Evolutionary conservation across 2,888 invertebrate genomes (phyloP).

Genomic region (Linyphia triangularis): DNA sequence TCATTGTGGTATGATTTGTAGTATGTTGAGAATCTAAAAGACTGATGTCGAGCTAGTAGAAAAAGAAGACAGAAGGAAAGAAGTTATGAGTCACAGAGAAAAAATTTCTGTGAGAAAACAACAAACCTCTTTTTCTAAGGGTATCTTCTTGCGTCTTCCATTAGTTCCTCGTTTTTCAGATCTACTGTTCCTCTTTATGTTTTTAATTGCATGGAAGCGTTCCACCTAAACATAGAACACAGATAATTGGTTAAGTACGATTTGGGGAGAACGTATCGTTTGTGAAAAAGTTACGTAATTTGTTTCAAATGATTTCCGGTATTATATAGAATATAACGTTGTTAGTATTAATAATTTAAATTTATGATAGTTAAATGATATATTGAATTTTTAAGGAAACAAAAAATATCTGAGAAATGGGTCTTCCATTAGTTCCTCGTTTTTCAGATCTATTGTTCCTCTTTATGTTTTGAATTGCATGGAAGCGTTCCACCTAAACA

Average conservation of each 20-base stretch:
- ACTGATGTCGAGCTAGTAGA: not conserved
- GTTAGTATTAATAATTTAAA: no score
- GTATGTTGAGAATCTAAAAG: constrained; percentile 13
- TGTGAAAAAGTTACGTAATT: no score
- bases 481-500: no score
- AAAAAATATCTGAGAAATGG: no score
- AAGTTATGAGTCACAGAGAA: not conserved
- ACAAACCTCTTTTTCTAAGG: constrained; percentile 15
- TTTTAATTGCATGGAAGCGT: not conserved
- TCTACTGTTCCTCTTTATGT: not conserved
- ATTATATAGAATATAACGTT: no score
- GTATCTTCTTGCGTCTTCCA: not conserved
- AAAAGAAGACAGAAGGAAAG: not conserved
- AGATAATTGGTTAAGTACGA: not conserved
- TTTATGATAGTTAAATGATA: no score
- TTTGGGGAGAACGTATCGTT: no score
- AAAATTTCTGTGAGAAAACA: not conserved
- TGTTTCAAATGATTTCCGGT: no score
- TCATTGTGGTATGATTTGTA: not conserved
- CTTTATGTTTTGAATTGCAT: no score
- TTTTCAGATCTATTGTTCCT: no score
- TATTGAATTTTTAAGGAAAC: no score
- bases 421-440: no score
- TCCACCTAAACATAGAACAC: not conserved
- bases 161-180: not conserved